Evolutionary conservation across 2,888 invertebrate genomes (phyloP), one percentile per base, ranked within the genome.

Genomic region (Acronicta alni): DNA sequence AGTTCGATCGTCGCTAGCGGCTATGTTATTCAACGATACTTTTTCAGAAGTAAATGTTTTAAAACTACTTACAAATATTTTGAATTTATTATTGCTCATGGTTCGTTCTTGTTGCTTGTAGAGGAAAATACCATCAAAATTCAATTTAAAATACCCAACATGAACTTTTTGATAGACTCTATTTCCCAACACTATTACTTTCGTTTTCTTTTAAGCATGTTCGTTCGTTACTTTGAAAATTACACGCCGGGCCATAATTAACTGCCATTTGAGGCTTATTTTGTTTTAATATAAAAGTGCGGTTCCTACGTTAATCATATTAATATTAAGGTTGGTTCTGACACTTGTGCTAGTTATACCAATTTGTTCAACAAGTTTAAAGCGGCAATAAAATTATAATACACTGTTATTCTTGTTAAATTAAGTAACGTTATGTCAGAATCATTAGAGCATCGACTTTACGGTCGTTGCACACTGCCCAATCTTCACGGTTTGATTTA

Each of bases 381-480:
- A 71, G 72, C 52, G 61, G 79, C 70, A 80, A 82, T 86, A 81
- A 84, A 87, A 87, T 84, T 81, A 83, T 81, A 78, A 82, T 80
- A 69, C 63, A 78, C 76, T 72, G 72, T 65, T 68, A 68, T 69
- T 81, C 80, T 82, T 60, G 79, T 85, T 81, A 80, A 69, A 83
- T 86, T 83, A 84, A 84, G 85, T 87, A 87, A 82, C 84, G 86
- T 87, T 87, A 85, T 81, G 80, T 79, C 77, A 79, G 77, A 73
- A 72, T 66, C 58, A 53, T 68, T 72, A 67, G 59, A 69, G 55
- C 57, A 64, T 55, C 70, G 59, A 52, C 39, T 67, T 69, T 47
- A 63, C 53, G 67, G 55, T 60, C n/a, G 56, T 42, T 68, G 52
- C 57, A 74, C 75, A 72, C 65, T 74, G 44, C 53, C 51, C 14